A percentile compares a stretch with the other conserved stretches of the same genome.
These are phyloP conservation scores for Dicrurus megarhynchus DNA, from an alignment of 2,113 vertebrate species.

Conservation along the genomic window DNA sequence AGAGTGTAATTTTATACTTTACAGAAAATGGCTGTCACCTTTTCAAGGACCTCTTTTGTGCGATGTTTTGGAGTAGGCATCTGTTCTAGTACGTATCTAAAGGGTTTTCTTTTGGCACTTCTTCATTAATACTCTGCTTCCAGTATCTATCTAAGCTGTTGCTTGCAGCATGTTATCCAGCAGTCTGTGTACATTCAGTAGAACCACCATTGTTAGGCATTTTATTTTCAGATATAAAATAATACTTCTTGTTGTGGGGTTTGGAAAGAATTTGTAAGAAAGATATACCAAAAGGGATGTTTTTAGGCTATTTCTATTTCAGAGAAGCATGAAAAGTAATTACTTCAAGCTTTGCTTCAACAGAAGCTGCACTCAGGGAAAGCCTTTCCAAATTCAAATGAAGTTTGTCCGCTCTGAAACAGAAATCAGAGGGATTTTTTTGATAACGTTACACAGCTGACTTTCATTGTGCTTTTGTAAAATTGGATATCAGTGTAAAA, in stretches of 20 bases:
- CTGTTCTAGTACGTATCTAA: background rate
- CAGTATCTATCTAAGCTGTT: background rate
- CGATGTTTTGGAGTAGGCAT: background rate
- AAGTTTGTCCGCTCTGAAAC: background rate
- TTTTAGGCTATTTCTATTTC: background rate
- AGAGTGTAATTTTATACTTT: background rate
- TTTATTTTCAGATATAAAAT: background rate
- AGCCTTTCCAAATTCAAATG: background rate
- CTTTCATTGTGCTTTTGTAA: background rate
- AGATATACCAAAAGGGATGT: background rate
- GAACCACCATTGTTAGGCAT: background rate
- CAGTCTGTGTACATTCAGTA: background rate
- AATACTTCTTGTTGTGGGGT: background rate
- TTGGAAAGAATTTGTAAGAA: background rate
- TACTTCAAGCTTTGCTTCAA: background rate
- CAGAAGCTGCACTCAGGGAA: background rate
- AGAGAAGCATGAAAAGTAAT: background rate
- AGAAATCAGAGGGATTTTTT: background rate
- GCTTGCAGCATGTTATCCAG: background rate
- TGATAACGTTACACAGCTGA: background rate
- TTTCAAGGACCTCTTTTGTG: background rate
- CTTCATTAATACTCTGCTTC: background rate
- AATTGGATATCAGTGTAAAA: background rate
- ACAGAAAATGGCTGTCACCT: background rate
- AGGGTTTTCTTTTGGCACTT: background rate